A percentile compares a stretch with the other conserved stretches of the same genome.
phyloP scores from a whole-genome alignment of 2,888 invertebrate species.

The Hybos culiciformis region DNA sequence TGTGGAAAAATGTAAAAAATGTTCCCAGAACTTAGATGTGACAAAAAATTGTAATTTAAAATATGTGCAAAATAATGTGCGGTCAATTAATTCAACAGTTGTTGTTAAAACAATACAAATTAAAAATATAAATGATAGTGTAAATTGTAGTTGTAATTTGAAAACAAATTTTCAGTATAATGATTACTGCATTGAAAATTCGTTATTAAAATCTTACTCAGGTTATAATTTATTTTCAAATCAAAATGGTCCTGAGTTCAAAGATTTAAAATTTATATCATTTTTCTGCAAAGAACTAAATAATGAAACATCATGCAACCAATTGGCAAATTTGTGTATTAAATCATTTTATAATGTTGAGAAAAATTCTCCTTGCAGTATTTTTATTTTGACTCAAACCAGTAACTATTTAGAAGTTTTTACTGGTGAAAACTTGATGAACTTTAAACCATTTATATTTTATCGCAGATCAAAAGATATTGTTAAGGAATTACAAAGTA shows the following conservation, averaged over 20 bases:
- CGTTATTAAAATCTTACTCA: slow-evolving; percentile 25
- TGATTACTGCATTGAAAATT: slow-evolving; percentile 27
- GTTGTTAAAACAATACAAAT: slow-evolving; percentile 11
- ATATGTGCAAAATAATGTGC: slow-evolving; percentile 21
- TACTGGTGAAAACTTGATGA: slow-evolving; percentile 23
- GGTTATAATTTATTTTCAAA: slow-evolving; percentile 28
- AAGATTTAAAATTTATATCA: slow-evolving; percentile 29
- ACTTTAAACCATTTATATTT: slow-evolving; percentile 29
- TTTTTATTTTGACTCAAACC: slow-evolving; percentile 30
- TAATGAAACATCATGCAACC: slow-evolving; percentile 46
- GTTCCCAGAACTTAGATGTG: slow-evolving; percentile 3
- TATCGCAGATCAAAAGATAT: slow-evolving; percentile 26
- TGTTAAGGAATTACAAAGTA: slow-evolving; percentile 14
- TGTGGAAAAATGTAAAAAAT: slow-evolving; percentile 18
- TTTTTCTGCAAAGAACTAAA: slow-evolving; percentile 33
- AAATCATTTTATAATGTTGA: slow-evolving; percentile 41
- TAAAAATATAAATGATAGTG: slow-evolving; percentile 16
- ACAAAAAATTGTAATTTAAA: slow-evolving; percentile 20
- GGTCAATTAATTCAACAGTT: slow-evolving; percentile 4
- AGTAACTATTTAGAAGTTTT: slow-evolving; percentile 26
- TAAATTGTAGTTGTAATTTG: slow-evolving; percentile 22
- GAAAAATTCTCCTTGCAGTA: slow-evolving; percentile 37
- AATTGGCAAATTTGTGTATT: slow-evolving; percentile 52
- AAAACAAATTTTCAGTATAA: slow-evolving; percentile 27
- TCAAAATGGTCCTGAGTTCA: slow-evolving; percentile 16